These are phyloP conservation scores for Drosophila incognita DNA, from an alignment of 2,888 invertebrate genomes.

Conservation along the genomic window DNA sequence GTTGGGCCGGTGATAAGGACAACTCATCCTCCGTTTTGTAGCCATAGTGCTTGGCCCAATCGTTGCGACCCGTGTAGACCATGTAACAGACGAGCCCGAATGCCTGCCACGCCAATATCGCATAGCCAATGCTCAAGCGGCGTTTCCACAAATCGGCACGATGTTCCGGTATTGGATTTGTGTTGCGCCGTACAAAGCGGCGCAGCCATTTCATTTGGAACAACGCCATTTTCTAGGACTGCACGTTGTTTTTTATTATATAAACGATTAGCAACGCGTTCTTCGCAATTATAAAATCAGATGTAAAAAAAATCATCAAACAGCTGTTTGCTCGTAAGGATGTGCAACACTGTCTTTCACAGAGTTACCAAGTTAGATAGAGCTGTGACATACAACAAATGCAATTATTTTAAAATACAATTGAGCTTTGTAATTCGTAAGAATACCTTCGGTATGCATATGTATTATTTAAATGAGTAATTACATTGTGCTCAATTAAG, in stretches of 20 bases:
- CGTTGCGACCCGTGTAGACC: conserved; percentile 87
- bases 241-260: conserved; percentile 41
- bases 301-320: conserved; percentile 39
- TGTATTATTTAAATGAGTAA: not conserved
- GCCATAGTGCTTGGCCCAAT: conserved; percentile 89
- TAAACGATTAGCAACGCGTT: conserved; percentile 47
- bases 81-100: conserved; percentile 88
- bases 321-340: conserved; percentile 49
- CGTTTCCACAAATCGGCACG: conserved; percentile 87
- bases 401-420: not conserved
- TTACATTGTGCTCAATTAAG: not conserved
- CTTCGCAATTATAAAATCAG: conserved; percentile 23
- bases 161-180: conserved; percentile 86
- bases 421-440: not conserved
- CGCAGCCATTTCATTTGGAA: conserved; percentile 86
- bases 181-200: conserved; percentile 85
- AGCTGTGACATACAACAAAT: not conserved
- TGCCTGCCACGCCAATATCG: conserved; percentile 90
- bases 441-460: not conserved
- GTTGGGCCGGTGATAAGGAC: conserved; percentile 85
- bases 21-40: conserved; percentile 88
- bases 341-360: conserved; percentile 7
- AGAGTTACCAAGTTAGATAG: conserved; percentile 7
- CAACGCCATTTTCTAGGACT: conserved; percentile 79
- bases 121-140: conserved; percentile 88